Conservation (phyloP, 2,888 invertebrate species). For the Baccha elongata region DNA sequence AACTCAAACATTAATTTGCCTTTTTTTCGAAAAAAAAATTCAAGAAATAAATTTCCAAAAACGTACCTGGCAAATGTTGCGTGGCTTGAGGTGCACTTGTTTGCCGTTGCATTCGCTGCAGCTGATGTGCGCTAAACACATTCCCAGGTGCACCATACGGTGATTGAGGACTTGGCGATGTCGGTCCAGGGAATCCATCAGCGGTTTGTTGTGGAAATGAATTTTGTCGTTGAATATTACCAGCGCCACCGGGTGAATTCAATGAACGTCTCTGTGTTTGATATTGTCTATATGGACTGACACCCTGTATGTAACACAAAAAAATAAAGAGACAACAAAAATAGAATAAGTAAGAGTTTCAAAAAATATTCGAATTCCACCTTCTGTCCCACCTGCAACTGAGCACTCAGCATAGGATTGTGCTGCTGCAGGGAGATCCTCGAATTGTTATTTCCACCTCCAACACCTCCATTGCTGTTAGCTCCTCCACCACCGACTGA, state of each 20-base stretch:
- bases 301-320: conserved; percentile 75
- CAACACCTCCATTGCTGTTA: conserved; percentile 70
- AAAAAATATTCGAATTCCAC: conserved; percentile 33
- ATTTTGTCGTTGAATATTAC: conserved; percentile 80
- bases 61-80: conserved; percentile 82
- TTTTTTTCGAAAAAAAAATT: neutral
- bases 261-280: conserved; percentile 80
- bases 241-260: conserved; percentile 80
- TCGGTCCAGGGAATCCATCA: conserved; percentile 77
- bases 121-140: conserved; percentile 80
- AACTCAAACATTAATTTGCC: neutral
- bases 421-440: conserved; percentile 85
- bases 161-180: conserved; percentile 79
- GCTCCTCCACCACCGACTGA: conserved; percentile 74
- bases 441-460: conserved; percentile 73
- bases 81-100: conserved; percentile 82
- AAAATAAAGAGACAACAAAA: conserved; percentile 24
- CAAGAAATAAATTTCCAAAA: neutral
- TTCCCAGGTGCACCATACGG: conserved; percentile 77
- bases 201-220: conserved; percentile 77
- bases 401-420: conserved; percentile 95
- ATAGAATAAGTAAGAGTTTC: conserved; percentile 25
- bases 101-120: conserved; percentile 82
- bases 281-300: conserved; percentile 81
- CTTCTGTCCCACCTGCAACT: conserved; percentile 87